phyloP scores from a whole-genome alignment of 2,797 vertebrate species.

The Emydoidea blandingii region DNA sequence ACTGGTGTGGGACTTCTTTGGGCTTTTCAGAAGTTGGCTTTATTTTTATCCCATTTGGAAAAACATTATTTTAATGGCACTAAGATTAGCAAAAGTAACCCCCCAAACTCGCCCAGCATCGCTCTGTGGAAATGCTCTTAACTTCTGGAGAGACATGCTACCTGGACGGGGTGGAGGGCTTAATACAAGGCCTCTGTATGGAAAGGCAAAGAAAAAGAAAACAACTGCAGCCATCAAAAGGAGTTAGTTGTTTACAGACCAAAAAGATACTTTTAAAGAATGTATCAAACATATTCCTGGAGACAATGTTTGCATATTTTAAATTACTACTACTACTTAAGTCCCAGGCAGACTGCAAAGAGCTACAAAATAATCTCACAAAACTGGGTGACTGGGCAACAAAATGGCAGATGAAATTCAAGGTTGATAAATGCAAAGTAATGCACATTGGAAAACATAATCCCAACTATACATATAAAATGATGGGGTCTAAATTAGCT shows the following conservation, averaged over 20 bases:
- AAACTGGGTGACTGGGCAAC: too few species aligned
- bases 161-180: background rate
- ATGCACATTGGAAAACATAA: too few species aligned
- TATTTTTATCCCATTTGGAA: constrained; percentile 10
- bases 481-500: too few species aligned
- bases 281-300: background rate
- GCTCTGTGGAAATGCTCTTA: background rate
- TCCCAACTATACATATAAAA: too few species aligned
- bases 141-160: background rate
- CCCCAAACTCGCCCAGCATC: background rate
- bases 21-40: background rate
- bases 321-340: background rate
- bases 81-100: background rate
- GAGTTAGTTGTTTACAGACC: background rate
- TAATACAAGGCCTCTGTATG: background rate
- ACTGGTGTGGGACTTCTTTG: background rate
- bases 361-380: too few species aligned
- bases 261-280: background rate
- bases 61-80: background rate
- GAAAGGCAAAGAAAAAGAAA: background rate
- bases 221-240: background rate
- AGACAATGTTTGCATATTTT: background rate
- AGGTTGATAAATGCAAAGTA: too few species aligned
- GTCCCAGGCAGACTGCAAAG: too few species aligned
- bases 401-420: too few species aligned